Percentiles rank a stretch among this genome's conserved stretches.
Conservation (phyloP, 2,113 vertebrate genomes). For the Phaethornis superciliosus region DNA sequence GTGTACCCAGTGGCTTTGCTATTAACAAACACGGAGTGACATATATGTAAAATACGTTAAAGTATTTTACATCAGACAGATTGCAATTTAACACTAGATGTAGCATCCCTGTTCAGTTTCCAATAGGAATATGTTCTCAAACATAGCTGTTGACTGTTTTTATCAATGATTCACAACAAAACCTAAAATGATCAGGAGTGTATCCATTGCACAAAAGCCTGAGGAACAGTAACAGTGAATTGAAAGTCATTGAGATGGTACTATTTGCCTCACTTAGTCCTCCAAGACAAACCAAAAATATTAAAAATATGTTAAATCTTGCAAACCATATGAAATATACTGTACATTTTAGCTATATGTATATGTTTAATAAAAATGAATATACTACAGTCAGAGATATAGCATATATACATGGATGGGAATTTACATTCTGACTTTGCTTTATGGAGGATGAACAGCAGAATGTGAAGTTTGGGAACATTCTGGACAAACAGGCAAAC, state of each 20-base stretch:
- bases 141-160: background rate
- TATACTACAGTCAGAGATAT: background rate
- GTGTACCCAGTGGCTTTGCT: background rate
- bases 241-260: background rate
- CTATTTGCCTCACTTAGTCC: background rate
- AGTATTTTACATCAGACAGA: background rate
- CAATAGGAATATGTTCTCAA: background rate
- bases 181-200: background rate
- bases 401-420: background rate
- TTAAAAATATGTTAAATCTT: background rate
- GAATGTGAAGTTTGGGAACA: background rate
- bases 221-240: background rate
- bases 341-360: background rate
- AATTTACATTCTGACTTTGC: background rate
- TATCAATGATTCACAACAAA: background rate
- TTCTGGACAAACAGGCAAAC: background rate
- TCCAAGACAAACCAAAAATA: background rate
- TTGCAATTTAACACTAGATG: background rate
- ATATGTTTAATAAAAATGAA: background rate
- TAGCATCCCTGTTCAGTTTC: background rate
- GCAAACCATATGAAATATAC: background rate
- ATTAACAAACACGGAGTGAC: background rate
- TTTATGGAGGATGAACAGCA: background rate
- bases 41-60: background rate
- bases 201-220: background rate